phyloP scores from a whole-genome alignment of 2,797 vertebrate genomes.

The Mormyrus proboscirostris region DNA sequence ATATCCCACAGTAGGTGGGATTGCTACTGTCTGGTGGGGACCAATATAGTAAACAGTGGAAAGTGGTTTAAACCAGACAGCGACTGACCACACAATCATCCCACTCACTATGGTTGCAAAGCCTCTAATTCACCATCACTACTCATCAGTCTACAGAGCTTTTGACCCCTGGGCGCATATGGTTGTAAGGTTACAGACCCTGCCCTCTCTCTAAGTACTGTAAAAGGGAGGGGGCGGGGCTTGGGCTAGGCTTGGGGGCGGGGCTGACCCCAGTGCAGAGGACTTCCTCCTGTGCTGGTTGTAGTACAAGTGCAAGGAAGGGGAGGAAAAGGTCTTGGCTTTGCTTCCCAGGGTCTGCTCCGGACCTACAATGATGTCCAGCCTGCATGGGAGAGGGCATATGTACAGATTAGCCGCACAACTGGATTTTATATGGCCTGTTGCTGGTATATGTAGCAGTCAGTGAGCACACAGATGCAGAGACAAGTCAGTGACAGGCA shows the following conservation, averaged over 20 bases:
- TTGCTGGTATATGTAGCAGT: background rate
- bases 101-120: background rate
- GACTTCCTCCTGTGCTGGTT: constrained; percentile 54
- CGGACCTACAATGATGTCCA: constrained; percentile 59
- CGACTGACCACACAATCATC: background rate
- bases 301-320: constrained; percentile 60
- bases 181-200: background rate
- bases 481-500: background rate
- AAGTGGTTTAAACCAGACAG: background rate
- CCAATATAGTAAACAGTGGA: background rate
- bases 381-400: constrained; percentile 48
- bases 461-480: background rate
- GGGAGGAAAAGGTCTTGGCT: constrained; percentile 57
- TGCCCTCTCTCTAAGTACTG: constrained; percentile 1
- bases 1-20: background rate
- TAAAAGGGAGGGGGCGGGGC: constrained; percentile 33
- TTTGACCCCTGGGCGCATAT: background rate
- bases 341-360: constrained; percentile 47
- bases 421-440: background rate
- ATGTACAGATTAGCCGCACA: constrained; percentile 19
- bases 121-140: background rate
- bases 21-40: background rate
- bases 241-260: constrained; percentile 34
- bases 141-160: background rate
- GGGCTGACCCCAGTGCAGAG: constrained; percentile 48